Evolutionary conservation across 2,113 vertebrate species (phyloP).

Genomic region (Geothlypis trichas): DNA sequence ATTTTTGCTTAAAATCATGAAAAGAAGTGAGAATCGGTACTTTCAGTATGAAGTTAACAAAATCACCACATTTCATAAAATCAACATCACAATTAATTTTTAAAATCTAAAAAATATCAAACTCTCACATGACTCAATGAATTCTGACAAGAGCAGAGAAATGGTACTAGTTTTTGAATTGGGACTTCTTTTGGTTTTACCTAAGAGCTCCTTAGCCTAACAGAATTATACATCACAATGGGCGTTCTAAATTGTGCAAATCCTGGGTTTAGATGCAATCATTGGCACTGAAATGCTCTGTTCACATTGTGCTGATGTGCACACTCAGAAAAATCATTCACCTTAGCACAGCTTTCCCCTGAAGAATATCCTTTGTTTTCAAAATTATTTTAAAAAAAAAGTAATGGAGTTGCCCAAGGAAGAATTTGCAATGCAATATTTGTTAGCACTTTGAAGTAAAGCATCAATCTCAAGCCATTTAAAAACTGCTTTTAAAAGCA

Average conservation of each 20-base stretch:
- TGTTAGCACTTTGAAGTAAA: conserved; percentile 41
- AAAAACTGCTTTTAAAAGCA: conserved; percentile 50
- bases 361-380: conserved; percentile 24
- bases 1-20: background rate
- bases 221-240: background rate
- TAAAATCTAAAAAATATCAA: background rate
- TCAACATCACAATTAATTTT: background rate
- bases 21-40: background rate
- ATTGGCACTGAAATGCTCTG: background rate
- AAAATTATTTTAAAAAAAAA: background rate
- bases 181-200: background rate
- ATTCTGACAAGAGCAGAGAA: background rate
- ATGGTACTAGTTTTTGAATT: background rate
- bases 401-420: conserved; percentile 8
- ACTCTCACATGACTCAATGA: background rate
- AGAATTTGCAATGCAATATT: conserved; percentile 23
- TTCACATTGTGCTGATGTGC: background rate
- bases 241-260: background rate
- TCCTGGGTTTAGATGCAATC: background rate
- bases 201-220: background rate
- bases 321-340: background rate
- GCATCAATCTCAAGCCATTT: conserved; percentile 50
- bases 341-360: background rate
- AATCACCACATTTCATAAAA: background rate
- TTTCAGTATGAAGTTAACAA: background rate